Percentiles rank a stretch among this genome's conserved stretches.
phyloP scores from a whole-genome alignment of 2,888 invertebrate genomes.

The Plutella xylostella region DNA sequence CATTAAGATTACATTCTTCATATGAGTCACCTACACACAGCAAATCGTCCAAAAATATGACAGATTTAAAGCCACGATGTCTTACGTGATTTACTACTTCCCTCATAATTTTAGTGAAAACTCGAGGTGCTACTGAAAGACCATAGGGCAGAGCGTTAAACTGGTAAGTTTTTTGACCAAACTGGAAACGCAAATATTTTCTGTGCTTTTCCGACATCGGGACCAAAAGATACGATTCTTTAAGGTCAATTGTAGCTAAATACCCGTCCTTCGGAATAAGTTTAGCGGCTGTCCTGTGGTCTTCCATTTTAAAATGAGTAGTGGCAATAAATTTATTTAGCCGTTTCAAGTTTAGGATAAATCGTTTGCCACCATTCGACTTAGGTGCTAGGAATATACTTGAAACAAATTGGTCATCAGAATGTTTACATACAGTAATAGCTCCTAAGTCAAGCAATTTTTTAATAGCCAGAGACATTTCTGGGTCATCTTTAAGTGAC shows the following conservation, averaged over 20 bases:
- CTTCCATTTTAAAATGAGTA: no score
- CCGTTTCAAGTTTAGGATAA: no score
- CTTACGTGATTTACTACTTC: constrained; percentile 3
- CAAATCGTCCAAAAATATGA: no score
- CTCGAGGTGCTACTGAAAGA: neutral
- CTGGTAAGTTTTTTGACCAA: neutral
- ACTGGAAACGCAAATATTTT: constrained; percentile 4
- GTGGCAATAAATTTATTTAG: constrained; percentile 18
- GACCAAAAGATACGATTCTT: constrained; percentile 4
- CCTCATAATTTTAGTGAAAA: no score
- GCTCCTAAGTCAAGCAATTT: constrained; percentile 6
- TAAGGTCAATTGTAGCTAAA: no score
- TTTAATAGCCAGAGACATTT: constrained; percentile 2
- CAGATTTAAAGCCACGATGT: constrained; percentile 1
- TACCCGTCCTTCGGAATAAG: no score
- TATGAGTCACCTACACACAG: constrained; percentile 2
- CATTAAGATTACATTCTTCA: constrained; percentile 2
- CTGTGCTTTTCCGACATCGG: neutral
- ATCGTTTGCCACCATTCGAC: constrained; percentile 15
- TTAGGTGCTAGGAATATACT: constrained; percentile 19
- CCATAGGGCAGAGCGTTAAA: constrained; percentile 7
- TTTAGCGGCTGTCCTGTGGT: no score
- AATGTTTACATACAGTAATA: neutral
- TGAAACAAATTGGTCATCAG: constrained; percentile 19
- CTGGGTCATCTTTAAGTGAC: neutral